Evolutionary conservation across 1,140 invertebrate genomes (phyloP).

Genomic region (Apis florea): DNA sequence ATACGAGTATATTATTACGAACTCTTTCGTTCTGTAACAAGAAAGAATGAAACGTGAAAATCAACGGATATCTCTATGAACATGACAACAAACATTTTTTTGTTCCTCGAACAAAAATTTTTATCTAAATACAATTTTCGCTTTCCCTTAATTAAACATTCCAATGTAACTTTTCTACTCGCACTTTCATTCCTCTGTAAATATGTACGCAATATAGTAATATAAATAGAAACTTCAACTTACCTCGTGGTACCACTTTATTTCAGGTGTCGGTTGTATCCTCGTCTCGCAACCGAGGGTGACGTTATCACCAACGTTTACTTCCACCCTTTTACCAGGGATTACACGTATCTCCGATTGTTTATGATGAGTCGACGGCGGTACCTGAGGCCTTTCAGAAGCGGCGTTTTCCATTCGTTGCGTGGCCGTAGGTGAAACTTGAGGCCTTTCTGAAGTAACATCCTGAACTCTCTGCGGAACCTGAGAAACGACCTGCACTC

Average conservation of each 20-base stretch:
- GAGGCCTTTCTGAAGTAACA: too few species aligned
- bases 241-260: conserved; percentile 72
- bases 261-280: conserved; percentile 37
- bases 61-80: too few species aligned
- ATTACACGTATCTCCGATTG: conserved; percentile 49
- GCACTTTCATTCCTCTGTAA: too few species aligned
- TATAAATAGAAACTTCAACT: background rate
- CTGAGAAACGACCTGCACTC: conserved; percentile 50
- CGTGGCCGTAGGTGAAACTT: too few species aligned
- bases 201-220: background rate
- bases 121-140: background rate
- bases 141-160: background rate
- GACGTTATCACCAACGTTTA: conserved; percentile 45
- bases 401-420: too few species aligned
- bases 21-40: conserved; percentile 63
- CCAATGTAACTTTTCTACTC: background rate
- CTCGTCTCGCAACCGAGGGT: conserved; percentile 60
- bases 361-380: conserved; percentile 28
- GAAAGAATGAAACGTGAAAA: background rate
- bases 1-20: conserved; percentile 5
- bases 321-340: conserved; percentile 53
- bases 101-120: background rate
- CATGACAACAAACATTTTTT: too few species aligned
- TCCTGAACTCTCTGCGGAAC: background rate
- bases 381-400: too few species aligned